phyloP scores from a whole-genome alignment of 2,888 invertebrate species.

The Drosophila sordidula region DNA sequence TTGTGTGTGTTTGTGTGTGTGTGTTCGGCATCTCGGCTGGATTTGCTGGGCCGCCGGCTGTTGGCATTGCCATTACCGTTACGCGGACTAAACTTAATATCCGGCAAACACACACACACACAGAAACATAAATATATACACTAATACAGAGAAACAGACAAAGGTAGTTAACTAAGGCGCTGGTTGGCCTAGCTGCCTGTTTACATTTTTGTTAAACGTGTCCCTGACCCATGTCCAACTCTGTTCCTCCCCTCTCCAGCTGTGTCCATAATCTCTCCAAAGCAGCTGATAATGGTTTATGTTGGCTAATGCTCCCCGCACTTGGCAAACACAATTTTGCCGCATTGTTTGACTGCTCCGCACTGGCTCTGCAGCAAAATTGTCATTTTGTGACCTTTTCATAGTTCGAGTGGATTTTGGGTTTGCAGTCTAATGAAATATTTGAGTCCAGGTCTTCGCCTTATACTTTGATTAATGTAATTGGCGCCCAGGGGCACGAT shows the following conservation, averaged over 20 bases:
- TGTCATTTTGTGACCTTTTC: conserved; percentile 58
- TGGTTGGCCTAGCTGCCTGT: conserved; percentile 45
- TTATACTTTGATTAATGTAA: conserved; percentile 73
- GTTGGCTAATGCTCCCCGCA: conserved; percentile 18
- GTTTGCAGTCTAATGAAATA: conserved; percentile 55
- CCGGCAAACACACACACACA: conserved; percentile 45
- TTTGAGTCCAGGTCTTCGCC: conserved; percentile 47
- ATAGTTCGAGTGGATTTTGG: conserved; percentile 41
- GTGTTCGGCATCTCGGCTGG: conserved; percentile 39
- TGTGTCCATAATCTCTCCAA: conserved; percentile 57
- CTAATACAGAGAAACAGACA: conserved; percentile 2
- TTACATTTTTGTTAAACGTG: conserved; percentile 70
- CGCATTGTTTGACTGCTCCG: conserved; percentile 50
- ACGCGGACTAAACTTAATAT: conserved; percentile 76
- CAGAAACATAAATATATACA: conserved; percentile 4
- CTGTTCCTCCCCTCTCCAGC: not conserved
- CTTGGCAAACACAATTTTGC: conserved; percentile 42
- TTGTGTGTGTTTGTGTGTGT: conserved; percentile 25
- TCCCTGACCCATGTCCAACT: conserved; percentile 64
- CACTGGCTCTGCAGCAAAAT: conserved; percentile 37
- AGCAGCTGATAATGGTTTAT: conserved; percentile 74
- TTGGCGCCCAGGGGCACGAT: conserved; percentile 55
- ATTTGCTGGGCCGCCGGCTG: conserved; percentile 60
- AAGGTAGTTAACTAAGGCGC: conserved; percentile 41
- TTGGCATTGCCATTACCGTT: conserved; percentile 68